Conservation (phyloP, 1,140 invertebrate genomes). For the Latrodectus geometricus region DNA sequence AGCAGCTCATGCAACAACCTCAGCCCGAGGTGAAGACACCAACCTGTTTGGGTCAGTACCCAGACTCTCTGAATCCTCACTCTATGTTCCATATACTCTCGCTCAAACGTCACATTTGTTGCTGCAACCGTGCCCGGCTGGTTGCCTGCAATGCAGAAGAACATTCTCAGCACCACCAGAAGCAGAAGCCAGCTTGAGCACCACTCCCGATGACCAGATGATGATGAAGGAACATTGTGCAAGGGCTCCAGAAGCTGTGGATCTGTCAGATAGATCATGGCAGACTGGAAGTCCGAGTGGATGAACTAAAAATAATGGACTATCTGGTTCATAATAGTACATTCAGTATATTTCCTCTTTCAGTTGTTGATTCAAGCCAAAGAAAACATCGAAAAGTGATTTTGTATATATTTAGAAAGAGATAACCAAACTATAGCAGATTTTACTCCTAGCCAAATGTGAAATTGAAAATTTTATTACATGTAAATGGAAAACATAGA, state of each 20-base stretch:
- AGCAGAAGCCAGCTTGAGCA: not conserved
- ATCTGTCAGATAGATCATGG: constrained; percentile 58
- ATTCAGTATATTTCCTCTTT: too few relatives aligned
- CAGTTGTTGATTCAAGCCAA: too few relatives aligned
- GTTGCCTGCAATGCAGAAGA: constrained; percentile 51
- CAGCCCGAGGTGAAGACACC: not conserved
- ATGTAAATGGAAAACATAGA: too few relatives aligned
- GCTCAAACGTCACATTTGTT: constrained; percentile 33
- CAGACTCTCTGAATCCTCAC: constrained; percentile 38
- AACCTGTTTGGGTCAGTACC: constrained; percentile 35
- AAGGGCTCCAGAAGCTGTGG: constrained; percentile 51
- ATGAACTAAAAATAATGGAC: constrained; percentile 11
- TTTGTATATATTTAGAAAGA: too few relatives aligned
- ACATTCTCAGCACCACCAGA: constrained; percentile 22
- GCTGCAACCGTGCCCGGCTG: constrained; percentile 50
- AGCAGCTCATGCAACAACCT: constrained; percentile 10
- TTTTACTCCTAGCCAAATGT: too few relatives aligned
- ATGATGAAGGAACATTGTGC: constrained; percentile 3
- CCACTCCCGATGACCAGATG: constrained; percentile 24
- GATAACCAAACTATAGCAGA: too few relatives aligned
- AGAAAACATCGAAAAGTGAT: too few relatives aligned
- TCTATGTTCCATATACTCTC: constrained; percentile 44
- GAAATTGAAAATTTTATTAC: too few relatives aligned
- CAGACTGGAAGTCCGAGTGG: constrained; percentile 48
- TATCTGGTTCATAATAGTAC: not conserved